Conservation (phyloP, 2,797 vertebrate species). For the Lepidocolaptes lacrymiger region DNA sequence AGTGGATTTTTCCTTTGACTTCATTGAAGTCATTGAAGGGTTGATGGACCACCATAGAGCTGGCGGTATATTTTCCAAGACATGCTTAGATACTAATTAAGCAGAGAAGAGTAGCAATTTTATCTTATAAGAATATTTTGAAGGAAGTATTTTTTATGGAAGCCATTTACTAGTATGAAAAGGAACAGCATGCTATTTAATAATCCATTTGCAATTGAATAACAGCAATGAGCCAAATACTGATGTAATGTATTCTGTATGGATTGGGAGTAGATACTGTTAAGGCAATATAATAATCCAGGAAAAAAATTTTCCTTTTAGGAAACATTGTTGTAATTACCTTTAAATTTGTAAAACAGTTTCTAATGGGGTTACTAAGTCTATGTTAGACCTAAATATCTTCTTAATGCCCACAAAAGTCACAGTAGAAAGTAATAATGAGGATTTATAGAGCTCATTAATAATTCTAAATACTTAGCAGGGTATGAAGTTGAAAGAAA, state of each 20-base stretch:
- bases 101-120: not conserved
- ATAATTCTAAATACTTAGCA: slow-evolving; percentile 13
- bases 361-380: not conserved
- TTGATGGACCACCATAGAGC: not conserved
- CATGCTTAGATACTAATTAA: not conserved
- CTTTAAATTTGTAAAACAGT: not conserved
- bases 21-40: not conserved
- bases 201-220: not conserved
- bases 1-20: not conserved
- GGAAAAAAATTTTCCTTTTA: not conserved
- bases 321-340: not conserved
- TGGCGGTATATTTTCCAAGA: not conserved
- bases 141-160: not conserved
- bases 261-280: not conserved
- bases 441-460: slow-evolving; percentile 34
- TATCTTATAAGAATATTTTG: not conserved
- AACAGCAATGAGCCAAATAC: not conserved
- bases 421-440: not conserved
- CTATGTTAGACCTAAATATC: not conserved
- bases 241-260: not conserved
- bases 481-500: slow-evolving; percentile 8
- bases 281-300: not conserved
- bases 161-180: not conserved
- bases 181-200: not conserved
- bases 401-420: slow-evolving; percentile 6